Conservation (phyloP, 37 sponge, comb jelly and placozoan genomes). For the Diacarnus erythraeanus region DNA sequence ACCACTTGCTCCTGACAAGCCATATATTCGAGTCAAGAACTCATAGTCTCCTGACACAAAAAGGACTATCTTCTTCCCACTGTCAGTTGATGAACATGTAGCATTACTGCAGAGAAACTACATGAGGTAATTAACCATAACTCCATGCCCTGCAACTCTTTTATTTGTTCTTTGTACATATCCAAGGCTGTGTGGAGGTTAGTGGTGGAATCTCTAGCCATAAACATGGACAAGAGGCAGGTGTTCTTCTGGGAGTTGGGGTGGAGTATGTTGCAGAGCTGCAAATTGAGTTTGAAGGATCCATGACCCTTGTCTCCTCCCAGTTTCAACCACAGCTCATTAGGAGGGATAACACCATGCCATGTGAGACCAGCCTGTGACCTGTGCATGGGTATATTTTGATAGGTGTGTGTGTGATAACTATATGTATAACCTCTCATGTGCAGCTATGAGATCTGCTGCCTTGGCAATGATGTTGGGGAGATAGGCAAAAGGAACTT, state of each 20-base stretch:
- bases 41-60: background rate
- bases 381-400: background rate
- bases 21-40: background rate
- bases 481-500: slow-evolving; percentile 29
- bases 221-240: slow-evolving; percentile 19
- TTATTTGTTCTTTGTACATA: slow-evolving; percentile 20
- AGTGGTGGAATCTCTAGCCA: slow-evolving; percentile 25
- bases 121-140: slow-evolving; percentile 8
- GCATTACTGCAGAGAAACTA: too few relatives aligned
- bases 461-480: slow-evolving; percentile 5
- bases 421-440: background rate
- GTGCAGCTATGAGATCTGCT: background rate
- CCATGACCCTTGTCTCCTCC: slow-evolving; percentile 44
- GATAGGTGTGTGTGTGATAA: too few relatives aligned
- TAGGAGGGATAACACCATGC: slow-evolving; percentile 42
- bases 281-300: slow-evolving; percentile 36
- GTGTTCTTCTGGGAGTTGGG: slow-evolving; percentile 49
- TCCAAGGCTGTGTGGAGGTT: slow-evolving; percentile 45
- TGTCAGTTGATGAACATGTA: too few relatives aligned
- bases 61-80: background rate
- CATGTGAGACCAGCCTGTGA: slow-evolving; percentile 32
- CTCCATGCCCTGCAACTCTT: slow-evolving; percentile 24
- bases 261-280: slow-evolving; percentile 24
- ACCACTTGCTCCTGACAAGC: background rate
- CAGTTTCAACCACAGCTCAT: slow-evolving; percentile 38